Percentiles rank a stretch among this genome's conserved stretches.
Conservation (phyloP, 2,113 vertebrate species). For the Panthera leo region DNA sequence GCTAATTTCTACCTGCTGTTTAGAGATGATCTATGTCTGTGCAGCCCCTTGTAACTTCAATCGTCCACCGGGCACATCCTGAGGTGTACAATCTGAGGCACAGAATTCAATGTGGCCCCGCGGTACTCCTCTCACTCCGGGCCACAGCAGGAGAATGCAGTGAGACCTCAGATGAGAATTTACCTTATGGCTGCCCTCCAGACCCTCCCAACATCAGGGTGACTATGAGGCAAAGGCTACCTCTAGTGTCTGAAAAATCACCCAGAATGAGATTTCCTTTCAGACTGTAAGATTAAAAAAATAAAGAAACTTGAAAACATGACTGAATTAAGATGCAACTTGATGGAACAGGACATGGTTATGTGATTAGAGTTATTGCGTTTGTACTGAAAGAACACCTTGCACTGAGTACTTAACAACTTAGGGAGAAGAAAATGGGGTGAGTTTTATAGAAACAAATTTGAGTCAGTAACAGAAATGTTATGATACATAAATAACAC, state of each 20-base stretch:
- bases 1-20: background rate
- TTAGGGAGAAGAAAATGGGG: background rate
- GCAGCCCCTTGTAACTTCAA: background rate
- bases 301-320: background rate
- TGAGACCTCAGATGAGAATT: background rate
- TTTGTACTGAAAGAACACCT: background rate
- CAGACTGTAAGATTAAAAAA: background rate
- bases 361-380: background rate
- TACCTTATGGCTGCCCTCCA: fast-evolving
- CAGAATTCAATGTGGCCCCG: background rate
- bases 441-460: slow-evolving; percentile 2
- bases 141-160: fast-evolving
- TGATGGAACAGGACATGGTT: background rate
- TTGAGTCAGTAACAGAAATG: slow-evolving; percentile 26
- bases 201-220: background rate
- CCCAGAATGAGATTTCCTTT: background rate
- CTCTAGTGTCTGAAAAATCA: background rate
- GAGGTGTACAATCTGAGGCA: background rate
- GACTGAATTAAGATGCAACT: background rate
- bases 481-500: background rate
- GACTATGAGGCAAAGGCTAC: background rate
- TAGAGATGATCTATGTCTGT: background rate
- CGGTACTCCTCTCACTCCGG: too few species aligned
- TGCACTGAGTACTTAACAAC: background rate
- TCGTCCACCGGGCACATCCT: background rate